Evolutionary conservation across 2,113 vertebrate genomes (phyloP), one percentile per base, ranked within the genome.

Genomic region (Neodontobutis hainanensis): DNA sequence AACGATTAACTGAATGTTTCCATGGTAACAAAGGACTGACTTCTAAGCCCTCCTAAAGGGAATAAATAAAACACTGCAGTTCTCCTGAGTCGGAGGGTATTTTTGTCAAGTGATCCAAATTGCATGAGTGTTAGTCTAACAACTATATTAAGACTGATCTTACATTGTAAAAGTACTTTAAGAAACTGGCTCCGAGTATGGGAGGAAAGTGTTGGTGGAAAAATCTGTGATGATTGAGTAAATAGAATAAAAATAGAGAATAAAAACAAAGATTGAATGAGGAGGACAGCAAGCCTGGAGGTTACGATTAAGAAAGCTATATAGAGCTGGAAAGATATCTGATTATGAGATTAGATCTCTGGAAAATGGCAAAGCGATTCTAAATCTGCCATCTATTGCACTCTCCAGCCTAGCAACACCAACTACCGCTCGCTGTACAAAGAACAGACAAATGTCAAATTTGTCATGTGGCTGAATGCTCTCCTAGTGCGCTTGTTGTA

Each of bases 401-500:
- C 35, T 40, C 14, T 59, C 11, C 50, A 35, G 50, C 44, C 58
- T 62, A 5, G 5, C 58, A 52, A 69, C 46, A 65, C 11, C 15
- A 56, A 53, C 49, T 27, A 19, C 12, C 19, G 2, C 56, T 65
- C 52, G 19, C n/a, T 43, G 75, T 53, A 74, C 68, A 67, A 52
- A 70, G 12, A 59, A 73, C 51, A 79, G 50, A 66, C 51, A 66
- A 61, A 57, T 69, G 79, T 65, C 71, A 76, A 48, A 45, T 52
- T 11, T 56, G 34, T 40, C 60, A 63, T 7, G n/a, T 12, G 44
- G 58, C 52, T 6, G 36, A 62, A 53, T 65, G 11, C 19, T 42
- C 32, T 71, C 52, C 82, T 55, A 58, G 59, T 69, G 46, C 59
- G 34, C 80, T 51, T 77, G 70, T 69, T 73, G 47, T 70, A 79